Conservation (phyloP, 2,888 invertebrate species). For the Eupithecia inturbata region DNA sequence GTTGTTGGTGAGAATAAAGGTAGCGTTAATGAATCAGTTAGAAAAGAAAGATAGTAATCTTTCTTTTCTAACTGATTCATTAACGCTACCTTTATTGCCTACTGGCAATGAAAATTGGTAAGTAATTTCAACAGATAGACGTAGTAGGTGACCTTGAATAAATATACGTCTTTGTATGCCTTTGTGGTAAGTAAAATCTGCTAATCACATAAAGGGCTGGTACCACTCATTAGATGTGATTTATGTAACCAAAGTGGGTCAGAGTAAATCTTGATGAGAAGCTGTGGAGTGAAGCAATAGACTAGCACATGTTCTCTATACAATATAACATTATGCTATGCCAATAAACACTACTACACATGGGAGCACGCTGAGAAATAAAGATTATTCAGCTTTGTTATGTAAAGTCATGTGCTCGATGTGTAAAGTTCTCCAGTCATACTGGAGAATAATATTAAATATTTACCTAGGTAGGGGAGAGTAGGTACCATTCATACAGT, state of each 20-base stretch:
- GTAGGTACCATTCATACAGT: too few relatives aligned
- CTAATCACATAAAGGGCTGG: constrained; percentile 32
- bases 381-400: constrained; percentile 27
- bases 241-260: constrained; percentile 36
- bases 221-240: constrained; percentile 23
- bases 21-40: background rate
- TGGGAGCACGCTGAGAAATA: constrained; percentile 41
- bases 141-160: background rate
- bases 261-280: constrained; percentile 39
- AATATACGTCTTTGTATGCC: background rate
- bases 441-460: background rate
- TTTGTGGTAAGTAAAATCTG: constrained; percentile 23
- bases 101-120: background rate
- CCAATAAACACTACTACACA: constrained; percentile 47
- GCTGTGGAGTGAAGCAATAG: constrained; percentile 38
- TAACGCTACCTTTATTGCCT: background rate
- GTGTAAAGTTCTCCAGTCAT: background rate
- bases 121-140: background rate
- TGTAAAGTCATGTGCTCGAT: too few relatives aligned
- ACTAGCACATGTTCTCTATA: constrained; percentile 51
- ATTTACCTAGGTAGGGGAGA: too few relatives aligned
- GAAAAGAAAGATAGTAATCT: background rate
- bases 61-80: constrained; percentile 3
- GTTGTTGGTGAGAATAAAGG: background rate
- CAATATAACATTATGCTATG: constrained; percentile 43